A percentile compares a stretch with the other conserved stretches of the same genome.
phyloP scores from a whole-genome alignment of 2,113 vertebrate genomes.

The Ceyx cyanopectus region DNA sequence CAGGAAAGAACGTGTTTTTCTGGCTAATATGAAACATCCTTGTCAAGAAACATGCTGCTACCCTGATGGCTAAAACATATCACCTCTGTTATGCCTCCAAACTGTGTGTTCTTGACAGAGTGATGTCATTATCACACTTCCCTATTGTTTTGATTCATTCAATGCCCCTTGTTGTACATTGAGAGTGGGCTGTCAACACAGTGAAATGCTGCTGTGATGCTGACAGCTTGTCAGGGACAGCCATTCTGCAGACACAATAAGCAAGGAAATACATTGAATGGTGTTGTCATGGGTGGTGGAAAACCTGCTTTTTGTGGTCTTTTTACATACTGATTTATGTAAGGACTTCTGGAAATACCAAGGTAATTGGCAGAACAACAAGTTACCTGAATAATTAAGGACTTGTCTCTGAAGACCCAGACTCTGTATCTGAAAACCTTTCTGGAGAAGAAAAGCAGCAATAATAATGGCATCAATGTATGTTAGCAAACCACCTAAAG shows the following conservation, averaged over 20 bases:
- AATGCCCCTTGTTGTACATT: neutral
- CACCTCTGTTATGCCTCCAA: neutral
- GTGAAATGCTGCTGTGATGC: neutral
- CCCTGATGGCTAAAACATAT: neutral
- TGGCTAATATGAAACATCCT: neutral
- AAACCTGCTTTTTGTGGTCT: neutral
- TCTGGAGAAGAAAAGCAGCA: neutral
- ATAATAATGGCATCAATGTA: neutral
- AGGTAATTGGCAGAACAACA: neutral
- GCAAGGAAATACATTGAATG: neutral
- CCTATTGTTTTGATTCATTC: constrained; percentile 34
- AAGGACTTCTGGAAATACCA: neutral
- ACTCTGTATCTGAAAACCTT: neutral
- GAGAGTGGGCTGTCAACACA: neutral
- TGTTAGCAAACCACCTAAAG: fast-evolving
- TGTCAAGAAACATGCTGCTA: neutral
- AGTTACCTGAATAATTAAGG: neutral
- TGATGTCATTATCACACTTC: neutral
- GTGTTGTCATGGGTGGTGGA: neutral
- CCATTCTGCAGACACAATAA: neutral
- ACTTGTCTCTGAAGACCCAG: neutral
- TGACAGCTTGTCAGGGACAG: neutral
- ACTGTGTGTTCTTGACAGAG: neutral
- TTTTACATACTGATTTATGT: neutral
- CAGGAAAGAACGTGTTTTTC: neutral